Percentiles rank a stretch among this genome's conserved stretches.
Conservation (phyloP, 1,140 invertebrate species). For the Limonius californicus region DNA sequence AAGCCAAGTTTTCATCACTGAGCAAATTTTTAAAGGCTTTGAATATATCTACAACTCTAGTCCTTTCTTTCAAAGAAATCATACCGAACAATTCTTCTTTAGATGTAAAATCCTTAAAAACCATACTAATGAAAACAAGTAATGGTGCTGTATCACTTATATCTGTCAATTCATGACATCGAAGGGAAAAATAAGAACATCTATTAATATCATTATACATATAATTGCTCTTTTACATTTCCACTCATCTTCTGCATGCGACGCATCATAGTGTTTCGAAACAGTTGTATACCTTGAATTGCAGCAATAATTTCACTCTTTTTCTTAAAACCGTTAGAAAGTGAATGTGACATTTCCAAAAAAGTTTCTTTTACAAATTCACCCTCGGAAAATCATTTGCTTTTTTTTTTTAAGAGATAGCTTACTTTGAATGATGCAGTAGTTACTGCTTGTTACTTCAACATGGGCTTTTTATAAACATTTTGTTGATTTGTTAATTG, state of each 20-base stretch:
- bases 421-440: constrained; percentile 36
- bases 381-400: constrained; percentile 36
- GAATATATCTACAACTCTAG: constrained; percentile 40
- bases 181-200: constrained; percentile 34
- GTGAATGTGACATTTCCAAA: constrained; percentile 24
- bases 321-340: constrained; percentile 31
- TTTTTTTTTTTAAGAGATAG: constrained; percentile 36
- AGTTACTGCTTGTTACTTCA: constrained; percentile 31
- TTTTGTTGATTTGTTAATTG: constrained; percentile 33
- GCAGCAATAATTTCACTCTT: constrained; percentile 29
- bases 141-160: constrained; percentile 25
- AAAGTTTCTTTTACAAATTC: constrained; percentile 36
- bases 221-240: constrained; percentile 31
- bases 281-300: constrained; percentile 23
- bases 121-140: constrained; percentile 38
- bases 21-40: constrained; percentile 35
- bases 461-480: constrained; percentile 32
- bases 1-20: no score
- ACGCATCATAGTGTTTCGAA: constrained; percentile 28
- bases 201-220: constrained; percentile 27
- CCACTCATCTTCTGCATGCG: constrained; percentile 27
- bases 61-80: constrained; percentile 40
- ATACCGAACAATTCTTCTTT: constrained; percentile 41
- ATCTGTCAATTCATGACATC: constrained; percentile 34
- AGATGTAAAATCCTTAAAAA: constrained; percentile 39